Evolutionary conservation across 1,140 invertebrate species (phyloP).

Genomic region (Drosophila sproati): DNA sequence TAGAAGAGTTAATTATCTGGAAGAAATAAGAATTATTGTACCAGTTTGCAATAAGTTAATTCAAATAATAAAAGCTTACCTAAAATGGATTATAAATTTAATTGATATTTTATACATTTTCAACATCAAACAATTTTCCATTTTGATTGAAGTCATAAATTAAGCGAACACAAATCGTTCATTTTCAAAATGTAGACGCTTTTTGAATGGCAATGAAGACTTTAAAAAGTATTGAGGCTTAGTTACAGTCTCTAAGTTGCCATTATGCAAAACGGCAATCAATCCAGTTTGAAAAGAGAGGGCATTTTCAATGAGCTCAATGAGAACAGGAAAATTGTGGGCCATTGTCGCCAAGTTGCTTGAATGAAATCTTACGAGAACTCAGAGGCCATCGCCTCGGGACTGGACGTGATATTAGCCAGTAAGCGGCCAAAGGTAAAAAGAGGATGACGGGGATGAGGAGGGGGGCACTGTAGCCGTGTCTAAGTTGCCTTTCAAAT

Average conservation of each 20-base stretch:
- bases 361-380: slow-evolving; percentile 29
- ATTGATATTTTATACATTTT: no score
- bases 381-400: slow-evolving; percentile 4
- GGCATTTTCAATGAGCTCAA: slow-evolving; percentile 27
- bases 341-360: slow-evolving; percentile 1
- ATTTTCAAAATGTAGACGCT: neutral
- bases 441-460: slow-evolving; percentile 1
- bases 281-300: slow-evolving; percentile 18
- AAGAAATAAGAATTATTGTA: no score
- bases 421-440: slow-evolving; percentile 12
- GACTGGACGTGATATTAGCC: slow-evolving; percentile 16
- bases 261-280: slow-evolving; percentile 28
- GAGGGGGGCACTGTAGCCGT: slow-evolving; percentile 6
- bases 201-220: neutral
- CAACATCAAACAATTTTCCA: no score
- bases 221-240: slow-evolving; percentile 5
- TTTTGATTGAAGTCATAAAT: neutral
- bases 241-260: slow-evolving; percentile 12
- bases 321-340: slow-evolving; percentile 28
- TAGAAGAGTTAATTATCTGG: no score
- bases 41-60: no score
- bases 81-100: no score
- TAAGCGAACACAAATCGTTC: neutral
- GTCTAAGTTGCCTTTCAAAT: slow-evolving; percentile 75
- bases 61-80: no score